Evolutionary conservation across 2,113 vertebrate genomes (phyloP).

Genomic region (crab-eating macaque (Macaca fascicularis)): T2T-MFA8v1.1 NC_088377.1:121846501-121847000

Average conservation of each 20-base stretch:
- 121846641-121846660: constrained; percentile 38
- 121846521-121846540: constrained; percentile 75
- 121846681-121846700: constrained; percentile 73
- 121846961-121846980: background rate
- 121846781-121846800: constrained; percentile 73
- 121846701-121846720: constrained; percentile 75
- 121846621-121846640: constrained; percentile 20
- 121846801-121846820: constrained; percentile 38
- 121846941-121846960: background rate
- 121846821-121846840: constrained; percentile 42
- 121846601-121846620: constrained; percentile 71
- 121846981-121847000: constrained; percentile 1
- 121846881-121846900: constrained; percentile 39
- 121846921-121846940: background rate
- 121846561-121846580: constrained; percentile 71
- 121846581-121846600: constrained; percentile 64
- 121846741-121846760: constrained; percentile 64
- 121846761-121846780: constrained; percentile 77
- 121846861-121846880: constrained; percentile 40
- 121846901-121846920: background rate
- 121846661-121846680: constrained; percentile 49
- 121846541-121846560: constrained; percentile 56
- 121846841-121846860: constrained; percentile 30
- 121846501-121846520: constrained; percentile 69
- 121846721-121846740: constrained; percentile 70